Base-by-base conservation (phyloP, 2,797 vertebrate species). In the Emydoidea blandingii region DNA sequence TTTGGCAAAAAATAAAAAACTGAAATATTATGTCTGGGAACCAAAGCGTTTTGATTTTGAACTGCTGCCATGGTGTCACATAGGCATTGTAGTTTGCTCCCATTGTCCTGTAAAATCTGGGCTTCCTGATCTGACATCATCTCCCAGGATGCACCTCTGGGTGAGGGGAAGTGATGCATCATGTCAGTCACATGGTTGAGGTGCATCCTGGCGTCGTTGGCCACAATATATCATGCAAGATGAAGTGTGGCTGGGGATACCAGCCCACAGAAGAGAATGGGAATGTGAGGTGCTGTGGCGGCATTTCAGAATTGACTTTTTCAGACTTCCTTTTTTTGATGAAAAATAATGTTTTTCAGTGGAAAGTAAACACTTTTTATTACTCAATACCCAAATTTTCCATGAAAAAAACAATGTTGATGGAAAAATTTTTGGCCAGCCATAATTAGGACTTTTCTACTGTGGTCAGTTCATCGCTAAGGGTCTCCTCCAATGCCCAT, bases 381-480 rank as follows among this genome's bases (percentile, higher is more conserved):
- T 44, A 47, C 4, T 5, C 1, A 16, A 14, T 41, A 56, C 79
- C 16, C 1, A 15, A 34, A 0, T 11, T 65, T 1, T 65, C 83
- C 44, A 37, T 8, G 25, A 27, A 47, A 9, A 49, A 49, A 85
- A 19, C 1, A 72, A 10, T 57, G 92, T 78, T 74, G 57, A 89
- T 72, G 81, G 49, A 91, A 92, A 94, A 90, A 1, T 9, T 49
- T 54, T 12, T 29, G 41, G 18, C 44, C 34, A 37, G 19, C 34
- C 65, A 74, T 76, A 12, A 79, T 83, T 41, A 74, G 79, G 94
- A 97, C 87, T 89, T 96, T 97, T 95, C 95, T 95, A 94, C 80
- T 37, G 27, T 15, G 89, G 96, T 93, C 96, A 96, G 34, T 97
- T 97, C 96, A 95, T 96, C 78, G 34, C 88, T 47, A 94, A 87